Evolutionary conservation across 2,888 invertebrate genomes (phyloP).

Genomic region (Thereva unica): DNA sequence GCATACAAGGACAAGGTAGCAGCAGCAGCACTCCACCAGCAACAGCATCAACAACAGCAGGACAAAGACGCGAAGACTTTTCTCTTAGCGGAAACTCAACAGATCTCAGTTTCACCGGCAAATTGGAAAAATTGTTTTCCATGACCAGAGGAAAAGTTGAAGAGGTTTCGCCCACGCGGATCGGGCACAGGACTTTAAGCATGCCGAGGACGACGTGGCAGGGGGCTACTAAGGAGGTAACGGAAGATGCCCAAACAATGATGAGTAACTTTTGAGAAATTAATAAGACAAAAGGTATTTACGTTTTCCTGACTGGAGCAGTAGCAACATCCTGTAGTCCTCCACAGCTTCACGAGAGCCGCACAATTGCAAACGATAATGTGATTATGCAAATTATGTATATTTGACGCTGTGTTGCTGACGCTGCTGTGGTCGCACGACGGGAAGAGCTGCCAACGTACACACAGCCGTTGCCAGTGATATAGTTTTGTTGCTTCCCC

Average conservation of each 20-base stretch:
- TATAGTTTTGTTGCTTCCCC: too few species aligned
- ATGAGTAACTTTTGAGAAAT: slow-evolving; percentile 9
- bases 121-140: slow-evolving; percentile 13
- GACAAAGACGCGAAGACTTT: too few species aligned
- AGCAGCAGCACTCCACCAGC: too few species aligned
- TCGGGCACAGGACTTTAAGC: too few species aligned
- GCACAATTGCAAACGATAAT: slow-evolving; percentile 28
- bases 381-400: slow-evolving; percentile 28
- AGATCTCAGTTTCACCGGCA: slow-evolving; percentile 1
- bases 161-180: too few species aligned
- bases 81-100: background rate
- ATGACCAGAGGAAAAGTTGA: too few species aligned
- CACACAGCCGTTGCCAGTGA: too few species aligned
- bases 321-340: background rate
- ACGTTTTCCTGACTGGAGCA: slow-evolving; percentile 7
- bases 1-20: too few species aligned
- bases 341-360: background rate
- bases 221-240: too few species aligned
- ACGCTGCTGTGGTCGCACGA: slow-evolving; percentile 21
- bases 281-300: slow-evolving; percentile 32
- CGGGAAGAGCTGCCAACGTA: slow-evolving; percentile 3
- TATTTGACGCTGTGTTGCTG: slow-evolving; percentile 13
- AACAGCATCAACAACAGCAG: too few species aligned
- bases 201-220: too few species aligned
- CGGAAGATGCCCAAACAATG: too few species aligned